phyloP scores from a whole-genome alignment of 2,888 invertebrate genomes.

The Andrena minutula region DNA sequence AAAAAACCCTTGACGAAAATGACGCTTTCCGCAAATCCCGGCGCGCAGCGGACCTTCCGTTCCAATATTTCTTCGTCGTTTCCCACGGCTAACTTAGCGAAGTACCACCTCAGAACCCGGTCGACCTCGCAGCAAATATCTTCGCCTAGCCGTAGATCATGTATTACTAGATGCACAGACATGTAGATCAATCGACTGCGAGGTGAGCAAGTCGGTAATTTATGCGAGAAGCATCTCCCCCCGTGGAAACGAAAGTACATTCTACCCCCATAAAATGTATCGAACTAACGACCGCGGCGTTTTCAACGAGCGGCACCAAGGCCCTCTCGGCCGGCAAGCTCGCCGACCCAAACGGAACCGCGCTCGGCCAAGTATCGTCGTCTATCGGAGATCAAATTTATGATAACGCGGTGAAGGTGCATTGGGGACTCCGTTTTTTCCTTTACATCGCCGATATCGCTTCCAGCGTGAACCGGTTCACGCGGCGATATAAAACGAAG shows the following conservation, averaged over 20 bases:
- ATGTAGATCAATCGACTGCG: background rate
- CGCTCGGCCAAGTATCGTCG: background rate
- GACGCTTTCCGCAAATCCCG: too few species aligned
- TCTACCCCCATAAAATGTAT: background rate
- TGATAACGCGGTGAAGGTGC: conserved; percentile 10
- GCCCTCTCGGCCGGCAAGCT: background rate
- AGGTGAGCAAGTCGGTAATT: conserved; percentile 9
- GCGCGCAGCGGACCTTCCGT: too few species aligned
- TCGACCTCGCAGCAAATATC: conserved; percentile 2
- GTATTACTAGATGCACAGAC: background rate
- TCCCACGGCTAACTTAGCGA: too few species aligned
- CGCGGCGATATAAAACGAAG: conserved; percentile 21
- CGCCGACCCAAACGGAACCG: background rate
- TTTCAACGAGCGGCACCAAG: background rate
- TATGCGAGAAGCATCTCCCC: background rate
- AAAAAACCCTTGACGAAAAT: too few species aligned
- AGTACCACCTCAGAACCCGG: too few species aligned
- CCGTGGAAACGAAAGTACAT: conserved; percentile 8
- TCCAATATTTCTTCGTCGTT: too few species aligned
- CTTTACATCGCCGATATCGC: conserved; percentile 7
- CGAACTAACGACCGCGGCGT: background rate
- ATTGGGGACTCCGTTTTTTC: background rate
- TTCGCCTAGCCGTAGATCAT: background rate
- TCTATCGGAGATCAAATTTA: conserved; percentile 28
- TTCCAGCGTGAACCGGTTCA: conserved; percentile 22